Conservation (phyloP, 92 coral and sea anemone genomes). For the Anthopleura xanthogrammica region DNA sequence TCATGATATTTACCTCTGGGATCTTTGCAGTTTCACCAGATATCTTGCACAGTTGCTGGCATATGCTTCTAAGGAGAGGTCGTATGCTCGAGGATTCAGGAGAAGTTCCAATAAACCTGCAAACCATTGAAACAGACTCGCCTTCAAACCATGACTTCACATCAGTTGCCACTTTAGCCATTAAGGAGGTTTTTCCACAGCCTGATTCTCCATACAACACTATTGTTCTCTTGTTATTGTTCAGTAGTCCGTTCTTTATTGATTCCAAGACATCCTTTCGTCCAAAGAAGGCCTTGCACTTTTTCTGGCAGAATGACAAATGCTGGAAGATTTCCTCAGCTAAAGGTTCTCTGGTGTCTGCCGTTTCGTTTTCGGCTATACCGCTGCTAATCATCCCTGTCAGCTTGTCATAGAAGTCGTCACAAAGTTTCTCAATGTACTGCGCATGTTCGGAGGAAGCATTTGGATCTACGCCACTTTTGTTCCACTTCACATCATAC, state of each 20-base stretch:
- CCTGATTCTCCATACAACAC: constrained; percentile 91
- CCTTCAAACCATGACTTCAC: constrained; percentile 78
- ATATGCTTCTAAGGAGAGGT: constrained; percentile 72
- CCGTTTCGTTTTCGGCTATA: constrained; percentile 62
- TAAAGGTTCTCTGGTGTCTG: constrained; percentile 65
- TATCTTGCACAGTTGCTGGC: constrained; percentile 78
- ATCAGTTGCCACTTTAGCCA: constrained; percentile 82
- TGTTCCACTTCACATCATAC: constrained; percentile 80
- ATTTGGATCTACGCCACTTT: constrained; percentile 77
- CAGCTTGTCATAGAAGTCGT: constrained; percentile 70
- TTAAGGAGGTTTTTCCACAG: constrained; percentile 92
- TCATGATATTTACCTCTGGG: constrained; percentile 72
- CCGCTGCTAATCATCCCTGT: constrained; percentile 74
- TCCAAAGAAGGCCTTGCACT: constrained; percentile 81
- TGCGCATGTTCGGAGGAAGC: constrained; percentile 66
- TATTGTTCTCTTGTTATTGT: constrained; percentile 55
- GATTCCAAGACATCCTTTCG: constrained; percentile 64
- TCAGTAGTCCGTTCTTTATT: constrained; percentile 44
- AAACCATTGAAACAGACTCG: constrained; percentile 58
- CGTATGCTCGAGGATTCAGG: constrained; percentile 89
- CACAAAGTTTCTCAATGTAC: constrained; percentile 73
- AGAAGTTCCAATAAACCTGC: constrained; percentile 92
- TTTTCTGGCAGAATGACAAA: constrained; percentile 85
- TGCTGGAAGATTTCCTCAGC: constrained; percentile 92
- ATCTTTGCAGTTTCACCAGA: constrained; percentile 65